Evolutionary conservation across 2,797 vertebrate genomes (phyloP), one percentile per base, ranked within the genome.

Genomic region (Naso thynnoides): DNA sequence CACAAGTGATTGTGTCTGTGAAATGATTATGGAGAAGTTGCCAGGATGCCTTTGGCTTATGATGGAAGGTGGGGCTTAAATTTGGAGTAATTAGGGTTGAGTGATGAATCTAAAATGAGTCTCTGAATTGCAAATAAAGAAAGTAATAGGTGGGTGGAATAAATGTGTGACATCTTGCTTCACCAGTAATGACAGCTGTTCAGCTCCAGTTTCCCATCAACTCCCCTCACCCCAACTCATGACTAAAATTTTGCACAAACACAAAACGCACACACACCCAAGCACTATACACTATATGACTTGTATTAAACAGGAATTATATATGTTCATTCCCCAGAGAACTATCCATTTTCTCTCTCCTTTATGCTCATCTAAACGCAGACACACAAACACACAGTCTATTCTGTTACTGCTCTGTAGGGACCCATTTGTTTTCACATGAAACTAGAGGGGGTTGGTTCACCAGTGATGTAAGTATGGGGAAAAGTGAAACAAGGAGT

Each of bases 351-450:
- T 29, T 44, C 39, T 65, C n/a, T 27, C 26, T 53, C 15, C 58
- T 62, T 82, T 24, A 71, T 31, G 21, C 27, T 58, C 61, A 38
- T 61, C 24, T n/a, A 26, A 42, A 47, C 52, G 31, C 33, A 38
- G 42, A 55, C 49, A 42, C 24, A 41, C 48, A 39, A 36, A 47
- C 49, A 48, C 53, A 58, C 61, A 60, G 67, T 42, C 33, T 33
- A 45, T 27, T 61, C 62, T 69, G 16, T 67, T 70, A 78, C 49
- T 52, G 64, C 76, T 86, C 81, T 61, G 21, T 14, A 39, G 81
- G 78, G 79, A 79, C 52, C 38, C 44, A 58, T 81, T 83, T 31
- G 13, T 80, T 78, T 81, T 63, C 68, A 69, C 47, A 59, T 63
- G 59, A 31, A 65, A 58, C 61, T 45, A 74, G 82, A 64, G 68